Conservation (phyloP, 2,888 invertebrate species). For the Callyntrura sp. region DNA sequence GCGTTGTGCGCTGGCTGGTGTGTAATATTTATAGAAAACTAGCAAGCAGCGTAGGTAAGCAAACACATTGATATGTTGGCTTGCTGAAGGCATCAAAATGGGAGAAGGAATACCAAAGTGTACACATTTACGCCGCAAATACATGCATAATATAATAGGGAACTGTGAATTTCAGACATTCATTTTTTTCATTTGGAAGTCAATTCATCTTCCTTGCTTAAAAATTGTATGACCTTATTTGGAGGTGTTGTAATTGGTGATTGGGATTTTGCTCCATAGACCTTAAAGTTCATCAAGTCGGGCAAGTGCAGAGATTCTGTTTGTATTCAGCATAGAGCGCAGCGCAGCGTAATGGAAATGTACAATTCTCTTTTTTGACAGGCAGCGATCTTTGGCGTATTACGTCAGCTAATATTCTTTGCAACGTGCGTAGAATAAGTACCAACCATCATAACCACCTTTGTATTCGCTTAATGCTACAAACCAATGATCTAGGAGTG, state of each 20-base stretch:
- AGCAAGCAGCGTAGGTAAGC: no score
- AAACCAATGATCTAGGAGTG: not conserved
- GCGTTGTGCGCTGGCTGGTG: no score
- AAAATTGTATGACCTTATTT: slow-evolving; percentile 50
- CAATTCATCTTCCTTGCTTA: slow-evolving; percentile 31
- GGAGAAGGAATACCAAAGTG: no score
- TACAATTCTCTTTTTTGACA: slow-evolving; percentile 16
- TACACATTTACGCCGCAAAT: not conserved
- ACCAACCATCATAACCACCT: slow-evolving; percentile 13
- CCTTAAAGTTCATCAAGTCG: not conserved
- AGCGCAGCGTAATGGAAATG: no score
- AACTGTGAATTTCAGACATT: not conserved
- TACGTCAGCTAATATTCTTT: not conserved
- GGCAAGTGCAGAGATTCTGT: not conserved
- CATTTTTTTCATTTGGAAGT: slow-evolving; percentile 23
- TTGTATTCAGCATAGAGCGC: no score
- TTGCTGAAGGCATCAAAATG: slow-evolving; percentile 17
- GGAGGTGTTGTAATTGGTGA: slow-evolving; percentile 39
- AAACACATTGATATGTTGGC: no score
- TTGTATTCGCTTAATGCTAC: not conserved
- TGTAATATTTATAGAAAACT: no score
- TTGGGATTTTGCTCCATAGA: slow-evolving; percentile 22
- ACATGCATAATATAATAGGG: not conserved
- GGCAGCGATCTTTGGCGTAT: not conserved
- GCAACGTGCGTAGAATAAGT: not conserved